These are phyloP conservation scores for Philaenus spumarius DNA, from an alignment of 1,140 invertebrate species.

Conservation along the genomic window DNA sequence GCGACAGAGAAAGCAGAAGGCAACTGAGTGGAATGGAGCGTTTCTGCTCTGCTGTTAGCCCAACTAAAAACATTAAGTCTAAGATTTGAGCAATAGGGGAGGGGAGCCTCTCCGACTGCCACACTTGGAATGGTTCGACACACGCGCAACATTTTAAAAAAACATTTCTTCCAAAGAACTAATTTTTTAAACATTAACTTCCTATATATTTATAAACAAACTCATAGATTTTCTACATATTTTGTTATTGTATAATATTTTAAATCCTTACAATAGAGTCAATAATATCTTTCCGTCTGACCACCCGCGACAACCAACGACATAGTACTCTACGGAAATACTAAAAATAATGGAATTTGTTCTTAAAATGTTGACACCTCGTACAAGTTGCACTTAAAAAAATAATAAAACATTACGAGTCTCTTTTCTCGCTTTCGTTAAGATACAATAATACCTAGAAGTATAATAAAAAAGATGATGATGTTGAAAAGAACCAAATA, in stretches of 20 bases:
- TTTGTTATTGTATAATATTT: slow-evolving; percentile 21
- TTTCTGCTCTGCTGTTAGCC: slow-evolving; percentile 1
- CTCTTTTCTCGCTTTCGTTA: slow-evolving; percentile 14
- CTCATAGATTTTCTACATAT: slow-evolving; percentile 22
- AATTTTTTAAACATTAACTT: slow-evolving; percentile 21
- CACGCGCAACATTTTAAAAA: slow-evolving; percentile 16
- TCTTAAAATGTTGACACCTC: slow-evolving; percentile 28
- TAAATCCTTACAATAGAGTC: slow-evolving; percentile 19
- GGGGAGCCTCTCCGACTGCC: neutral
- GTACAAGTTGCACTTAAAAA: slow-evolving; percentile 28
- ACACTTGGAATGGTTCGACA: slow-evolving; percentile 18
- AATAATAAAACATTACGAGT: slow-evolving; percentile 25
- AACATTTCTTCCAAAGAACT: slow-evolving; percentile 13
- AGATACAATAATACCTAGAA: slow-evolving; percentile 14
- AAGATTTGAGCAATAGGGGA: slow-evolving; percentile 18
- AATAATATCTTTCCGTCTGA: slow-evolving; percentile 16
- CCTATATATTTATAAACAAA: slow-evolving; percentile 24
- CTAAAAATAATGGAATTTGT: slow-evolving; percentile 27
- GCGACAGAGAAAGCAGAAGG: slow-evolving; percentile 17
- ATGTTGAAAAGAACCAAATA: slow-evolving; percentile 24
- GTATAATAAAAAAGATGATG: slow-evolving; percentile 13
- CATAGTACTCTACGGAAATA: slow-evolving; percentile 18
- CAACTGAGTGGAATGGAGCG: slow-evolving; percentile 9
- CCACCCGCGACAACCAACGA: slow-evolving; percentile 8
- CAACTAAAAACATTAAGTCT: slow-evolving; percentile 18